Base-by-base conservation (phyloP, 2,113 vertebrate genomes). In the Chrysemys picta region DNA sequence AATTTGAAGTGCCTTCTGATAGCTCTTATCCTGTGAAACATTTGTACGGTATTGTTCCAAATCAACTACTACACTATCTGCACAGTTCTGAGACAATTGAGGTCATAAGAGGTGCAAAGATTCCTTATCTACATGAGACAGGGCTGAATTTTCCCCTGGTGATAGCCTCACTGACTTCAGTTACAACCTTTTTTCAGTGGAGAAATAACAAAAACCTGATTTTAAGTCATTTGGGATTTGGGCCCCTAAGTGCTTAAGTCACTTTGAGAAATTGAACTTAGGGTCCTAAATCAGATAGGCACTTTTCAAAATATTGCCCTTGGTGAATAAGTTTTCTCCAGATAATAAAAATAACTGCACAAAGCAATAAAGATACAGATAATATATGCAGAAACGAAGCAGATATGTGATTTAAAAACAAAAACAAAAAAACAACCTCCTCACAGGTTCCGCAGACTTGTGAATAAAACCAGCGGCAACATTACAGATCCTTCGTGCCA, bases 41-140 rank as follows among this genome's bases (percentile, higher is more conserved):
- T 98, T 97, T 98, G 97, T 93, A 95, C 93, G 81, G 81, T 95
- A 96, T 97, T 98, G 96, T 98, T 97, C 96, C 90, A 97, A 97
- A 97, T 95, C 90, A 97, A 95, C 97, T 91, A 57, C 79, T 93
- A 89, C 91, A 93, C 49, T 97, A 96, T 97, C 96, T 98, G 95
- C 97, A 97, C 97, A 97, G 85, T 94, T 97, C 94, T 91, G 90
- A 98, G 82, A 97, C 95, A 97, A 95, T 97, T 93, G 96, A 96
- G 97, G 97, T 98, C 98, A 96, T 91, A 96, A 94, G 97, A 97
- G 97, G 96, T 97, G 94, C 97, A 98, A 96, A 97, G 97, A 97
- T 97, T 95, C 94, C 97, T 98, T 98, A 98, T 98, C 98, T 94
- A 2, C 91, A 91, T 85, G 93, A 96, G 95, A 96, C 94, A 69